Conservation (phyloP, 2,888 invertebrate species). For the Mesorhabditis sp. region DNA sequence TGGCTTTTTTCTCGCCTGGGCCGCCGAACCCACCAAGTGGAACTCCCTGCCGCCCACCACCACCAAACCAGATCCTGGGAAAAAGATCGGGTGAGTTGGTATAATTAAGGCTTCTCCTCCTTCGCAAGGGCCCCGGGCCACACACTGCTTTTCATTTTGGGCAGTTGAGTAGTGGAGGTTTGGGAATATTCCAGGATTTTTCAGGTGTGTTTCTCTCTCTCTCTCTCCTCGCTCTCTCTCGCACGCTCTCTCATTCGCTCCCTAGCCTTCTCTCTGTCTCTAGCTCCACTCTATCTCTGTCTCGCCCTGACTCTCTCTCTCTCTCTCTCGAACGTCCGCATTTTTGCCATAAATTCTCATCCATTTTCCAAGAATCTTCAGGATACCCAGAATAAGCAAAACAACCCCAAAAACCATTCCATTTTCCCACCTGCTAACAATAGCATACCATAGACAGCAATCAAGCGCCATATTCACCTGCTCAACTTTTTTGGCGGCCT, state of each 20-base stretch:
- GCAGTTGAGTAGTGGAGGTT: too few species aligned
- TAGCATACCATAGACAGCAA: too few species aligned
- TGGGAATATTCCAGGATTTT: too few species aligned
- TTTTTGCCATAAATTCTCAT: not conserved
- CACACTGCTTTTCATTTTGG: too few species aligned
- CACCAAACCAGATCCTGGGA: too few species aligned
- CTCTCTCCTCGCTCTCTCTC: not conserved
- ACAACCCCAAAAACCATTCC: not conserved
- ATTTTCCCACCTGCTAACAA: not conserved
- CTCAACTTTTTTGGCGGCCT: too few species aligned
- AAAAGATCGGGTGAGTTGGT: too few species aligned
- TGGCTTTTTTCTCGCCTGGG: too few species aligned
- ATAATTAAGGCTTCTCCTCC: not conserved
- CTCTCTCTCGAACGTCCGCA: not conserved
- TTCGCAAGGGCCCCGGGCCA: not conserved
- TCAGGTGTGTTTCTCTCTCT: not conserved
- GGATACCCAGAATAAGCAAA: not conserved
- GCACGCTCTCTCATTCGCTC: not conserved
- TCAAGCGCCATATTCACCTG: too few species aligned
- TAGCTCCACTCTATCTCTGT: not conserved
- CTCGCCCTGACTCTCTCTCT: not conserved
- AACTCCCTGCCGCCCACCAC: too few species aligned
- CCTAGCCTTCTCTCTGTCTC: not conserved
- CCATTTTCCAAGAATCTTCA: slow-evolving; percentile 2
- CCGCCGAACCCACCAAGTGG: too few species aligned